Base-by-base conservation (phyloP, 2,888 invertebrate species). In the Camptogramma bilineatum region DNA sequence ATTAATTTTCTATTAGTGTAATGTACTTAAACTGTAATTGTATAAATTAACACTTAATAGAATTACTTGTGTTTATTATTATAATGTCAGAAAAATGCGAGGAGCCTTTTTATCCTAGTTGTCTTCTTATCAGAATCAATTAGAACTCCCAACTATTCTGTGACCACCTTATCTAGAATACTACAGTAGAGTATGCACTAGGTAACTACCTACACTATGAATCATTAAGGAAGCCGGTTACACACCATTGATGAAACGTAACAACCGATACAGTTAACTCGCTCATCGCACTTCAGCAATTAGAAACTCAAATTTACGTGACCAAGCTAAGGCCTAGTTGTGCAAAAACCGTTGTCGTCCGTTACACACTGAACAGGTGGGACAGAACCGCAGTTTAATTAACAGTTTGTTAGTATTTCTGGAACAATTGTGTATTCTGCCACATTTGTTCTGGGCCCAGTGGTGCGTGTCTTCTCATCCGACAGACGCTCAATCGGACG, bases 271-370 rank as follows among this genome's bases (percentile, higher is more conserved):
- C 71, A 68, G 69, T 71, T 62, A 68, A 53, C 34, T 64, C 63
- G 48, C 28, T 67, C 65, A 68, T 55, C 28, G 68, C 71, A 67
- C 69, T 71, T 57, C 66, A 63, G 68, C 77, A 81, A 82, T 84
- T 82, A 84, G 78, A 82, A 82, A 82, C 77, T 75, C 73, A 77
- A 76, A 73, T 76, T 78, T 79, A 82, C 83, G 79, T 82, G 82
- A 81, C 74, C 73, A 79, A 77, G 73, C 73, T 75, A 77, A 85
- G 83, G 80, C 86, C 85, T 81, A 84, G 78, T 84, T 88, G 86
- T 88, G 85, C 87, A 84, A 86, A 87, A 86, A 83, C 87, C 86
- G 85, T 88, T 86, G 82, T 74, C 76, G 78, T 74, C 87, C 88
- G 88, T 87, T 88, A 88, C 77, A 72, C 77, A 78, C 71, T 75